Percentiles rank a stretch among this genome's conserved stretches.
phyloP scores from a whole-genome alignment of 1,140 invertebrate genomes.

The Cherax quadricarinatus region DNA sequence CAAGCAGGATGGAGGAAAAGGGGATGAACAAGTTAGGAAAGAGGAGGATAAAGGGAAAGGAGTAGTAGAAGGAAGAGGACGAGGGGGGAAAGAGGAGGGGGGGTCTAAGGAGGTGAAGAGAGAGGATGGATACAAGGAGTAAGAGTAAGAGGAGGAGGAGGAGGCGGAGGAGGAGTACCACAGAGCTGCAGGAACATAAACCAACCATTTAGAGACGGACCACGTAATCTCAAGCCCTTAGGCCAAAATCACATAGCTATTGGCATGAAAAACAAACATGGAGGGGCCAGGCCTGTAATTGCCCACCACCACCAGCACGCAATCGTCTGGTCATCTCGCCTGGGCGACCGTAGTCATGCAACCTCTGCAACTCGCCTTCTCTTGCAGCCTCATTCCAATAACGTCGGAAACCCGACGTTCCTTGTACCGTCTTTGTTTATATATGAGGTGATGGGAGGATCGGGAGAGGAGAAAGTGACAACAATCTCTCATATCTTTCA shows the following conservation, averaged over 20 bases:
- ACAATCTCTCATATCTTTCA: too few species aligned
- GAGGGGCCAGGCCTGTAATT: conserved; percentile 40
- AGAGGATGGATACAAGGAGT: neutral
- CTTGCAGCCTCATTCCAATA: neutral
- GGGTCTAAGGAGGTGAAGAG: neutral
- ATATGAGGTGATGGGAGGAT: too few species aligned
- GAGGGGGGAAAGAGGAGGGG: too few species aligned
- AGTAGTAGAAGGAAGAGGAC: too few species aligned
- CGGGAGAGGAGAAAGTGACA: too few species aligned
- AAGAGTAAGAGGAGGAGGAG: neutral
- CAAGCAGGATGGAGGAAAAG: too few species aligned
- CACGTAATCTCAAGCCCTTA: conserved; percentile 32
- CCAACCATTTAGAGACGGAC: conserved; percentile 13
- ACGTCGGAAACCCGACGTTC: too few species aligned
- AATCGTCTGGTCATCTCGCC: conserved; percentile 9
- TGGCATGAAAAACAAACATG: conserved; percentile 67
- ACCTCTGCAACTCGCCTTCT: neutral
- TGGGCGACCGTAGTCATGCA: neutral
- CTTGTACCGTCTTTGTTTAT: too few species aligned
- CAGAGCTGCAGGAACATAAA: conserved; percentile 9
- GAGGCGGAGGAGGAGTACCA: neutral
- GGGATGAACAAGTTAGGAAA: too few species aligned
- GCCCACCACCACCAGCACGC: conserved; percentile 37
- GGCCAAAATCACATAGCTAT: conserved; percentile 66
- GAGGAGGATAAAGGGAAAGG: too few species aligned